Base-by-base conservation (phyloP, 2,797 vertebrate genomes). In the Bovichtus variegatus region DNA sequence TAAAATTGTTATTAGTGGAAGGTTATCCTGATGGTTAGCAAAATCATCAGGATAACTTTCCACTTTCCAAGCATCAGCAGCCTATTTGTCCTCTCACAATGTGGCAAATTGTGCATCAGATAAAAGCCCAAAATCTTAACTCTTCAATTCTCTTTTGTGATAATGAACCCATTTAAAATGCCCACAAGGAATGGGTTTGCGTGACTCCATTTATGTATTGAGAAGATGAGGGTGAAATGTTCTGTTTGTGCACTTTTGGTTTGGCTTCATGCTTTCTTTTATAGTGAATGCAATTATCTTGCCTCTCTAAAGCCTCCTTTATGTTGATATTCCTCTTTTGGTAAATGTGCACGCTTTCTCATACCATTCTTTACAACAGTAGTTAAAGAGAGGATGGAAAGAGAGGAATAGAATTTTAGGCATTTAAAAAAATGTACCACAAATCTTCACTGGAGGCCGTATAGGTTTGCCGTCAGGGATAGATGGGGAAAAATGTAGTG, bases 71-170 rank as follows among this genome's bases (percentile, higher is more conserved):
- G n/a, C 41, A 19, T 44, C 12, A 54, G 36, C 31, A 59, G 47
- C n/a, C 16, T 0, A 2, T 21, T 8, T 31, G 8, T 23, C 13
- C 2, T 38, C 23, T 59, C n/a, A n/a, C n/a, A n/a, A 25, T 25
- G 46, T 27, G 18, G 80, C 29, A 60, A 71, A 71, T 27, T 74
- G 62, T 0, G 5, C 25, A 40, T 83, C 62, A 74, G 53, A 83
- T 58, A 41, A 71, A 74, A 57, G 43, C 16, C 2, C 36, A 31
- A 61, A 75, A 55, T 60, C 34, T 55, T 50, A 70, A 21, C 11
- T 25, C 66, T 41, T 71, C 23, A 1, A 2, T 61, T 57, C 71
- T 49, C 23, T 57, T 69, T 36, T 67, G 60, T 1, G 44, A 62
- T 57, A 23, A 46, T 27, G 41, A 72, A 78, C 9, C 51, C 36